These are phyloP conservation scores for Bombus waltoni DNA, from an alignment of 1,140 invertebrate species.

Conservation along the genomic window DNA sequence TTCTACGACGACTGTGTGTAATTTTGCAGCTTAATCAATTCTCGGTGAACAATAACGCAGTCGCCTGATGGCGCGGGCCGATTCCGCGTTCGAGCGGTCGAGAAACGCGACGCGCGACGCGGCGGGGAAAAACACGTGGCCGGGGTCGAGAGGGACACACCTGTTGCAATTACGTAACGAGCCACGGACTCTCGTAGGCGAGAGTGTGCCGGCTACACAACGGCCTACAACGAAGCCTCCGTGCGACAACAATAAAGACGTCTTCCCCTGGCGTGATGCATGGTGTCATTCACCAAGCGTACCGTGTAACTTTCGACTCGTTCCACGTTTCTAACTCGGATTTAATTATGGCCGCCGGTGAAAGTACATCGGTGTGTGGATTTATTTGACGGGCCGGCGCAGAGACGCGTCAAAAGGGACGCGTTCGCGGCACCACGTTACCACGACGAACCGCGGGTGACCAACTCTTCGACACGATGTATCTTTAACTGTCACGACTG, in stretches of 20 bases:
- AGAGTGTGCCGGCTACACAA: constrained; percentile 12
- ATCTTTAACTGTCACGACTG: background rate
- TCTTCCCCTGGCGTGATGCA: constrained; percentile 58
- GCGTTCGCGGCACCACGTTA: too few relatives aligned
- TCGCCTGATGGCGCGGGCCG: constrained; percentile 11
- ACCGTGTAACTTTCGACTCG: constrained; percentile 52
- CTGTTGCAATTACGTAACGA: constrained; percentile 79
- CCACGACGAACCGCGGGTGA: background rate
- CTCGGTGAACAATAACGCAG: constrained; percentile 10
- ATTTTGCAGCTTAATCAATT: constrained; percentile 11
- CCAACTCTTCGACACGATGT: background rate
- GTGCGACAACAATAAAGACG: constrained; percentile 63
- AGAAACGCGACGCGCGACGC: background rate
- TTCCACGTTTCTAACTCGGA: constrained; percentile 37
- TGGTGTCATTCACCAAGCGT: constrained; percentile 52
- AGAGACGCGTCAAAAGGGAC: constrained; percentile 16
- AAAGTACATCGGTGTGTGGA: constrained; percentile 41
- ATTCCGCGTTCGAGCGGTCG: constrained; percentile 29
- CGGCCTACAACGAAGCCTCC: constrained; percentile 43
- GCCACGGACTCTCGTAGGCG: constrained; percentile 73
- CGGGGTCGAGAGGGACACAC: constrained; percentile 51
- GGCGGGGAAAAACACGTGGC: constrained; percentile 46
- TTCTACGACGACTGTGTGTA: background rate
- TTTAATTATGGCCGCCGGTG: constrained; percentile 55
- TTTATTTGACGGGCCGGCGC: constrained; percentile 49